These are phyloP conservation scores for Phallusia fumigata DNA, from an alignment of 23 tunicate species.

Conservation along the genomic window DNA sequence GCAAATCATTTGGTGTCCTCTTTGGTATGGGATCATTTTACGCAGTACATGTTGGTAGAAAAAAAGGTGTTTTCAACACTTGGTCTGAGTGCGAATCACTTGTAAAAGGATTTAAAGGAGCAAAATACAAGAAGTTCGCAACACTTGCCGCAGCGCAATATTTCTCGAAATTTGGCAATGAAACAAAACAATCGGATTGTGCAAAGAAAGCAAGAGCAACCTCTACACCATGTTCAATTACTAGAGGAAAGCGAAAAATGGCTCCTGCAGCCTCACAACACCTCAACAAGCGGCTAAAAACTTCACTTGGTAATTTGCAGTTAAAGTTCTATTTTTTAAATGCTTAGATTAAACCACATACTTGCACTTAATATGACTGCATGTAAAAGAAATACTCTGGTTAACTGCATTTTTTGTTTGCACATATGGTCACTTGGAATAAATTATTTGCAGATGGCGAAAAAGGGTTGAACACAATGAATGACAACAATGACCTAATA, in stretches of 20 bases:
- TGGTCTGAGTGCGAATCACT: constrained; percentile 69
- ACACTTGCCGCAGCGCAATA: constrained; percentile 43
- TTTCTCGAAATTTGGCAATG: constrained; percentile 29
- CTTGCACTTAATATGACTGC: too few species aligned
- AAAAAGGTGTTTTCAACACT: constrained; percentile 67
- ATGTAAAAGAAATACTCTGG: too few species aligned
- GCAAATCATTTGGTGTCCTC: neutral
- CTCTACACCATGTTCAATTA: neutral
- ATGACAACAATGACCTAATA: neutral
- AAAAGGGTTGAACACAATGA: neutral
- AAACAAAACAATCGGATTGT: neutral
- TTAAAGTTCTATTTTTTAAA: too few species aligned
- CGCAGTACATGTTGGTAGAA: constrained; percentile 65
- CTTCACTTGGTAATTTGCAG: too few species aligned
- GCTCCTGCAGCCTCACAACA: neutral
- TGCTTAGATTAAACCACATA: too few species aligned
- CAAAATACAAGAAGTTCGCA: constrained; percentile 60
- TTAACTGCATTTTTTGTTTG: too few species aligned
- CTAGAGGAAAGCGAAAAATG: neutral
- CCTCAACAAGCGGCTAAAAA: too few species aligned
- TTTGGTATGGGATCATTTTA: constrained; percentile 25
- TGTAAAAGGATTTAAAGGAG: constrained; percentile 43
- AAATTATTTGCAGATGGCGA: neutral
- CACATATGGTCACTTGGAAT: too few species aligned
- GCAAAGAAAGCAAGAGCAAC: neutral